These are phyloP conservation scores for Itoplectis maculator DNA, from an alignment of 2,888 invertebrate genomes.

Conservation along the genomic window DNA sequence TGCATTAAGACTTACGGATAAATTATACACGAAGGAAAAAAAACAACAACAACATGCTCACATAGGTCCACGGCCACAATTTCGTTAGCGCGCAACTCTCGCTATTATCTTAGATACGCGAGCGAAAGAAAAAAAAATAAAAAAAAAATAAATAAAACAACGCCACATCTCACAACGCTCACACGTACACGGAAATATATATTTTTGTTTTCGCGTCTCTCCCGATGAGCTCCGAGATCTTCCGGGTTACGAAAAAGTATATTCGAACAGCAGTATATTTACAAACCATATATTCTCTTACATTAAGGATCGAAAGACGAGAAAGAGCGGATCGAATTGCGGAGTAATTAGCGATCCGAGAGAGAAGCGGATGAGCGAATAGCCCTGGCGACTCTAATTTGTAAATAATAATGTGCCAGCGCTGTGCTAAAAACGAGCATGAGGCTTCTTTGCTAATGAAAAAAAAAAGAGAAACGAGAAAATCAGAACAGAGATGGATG, in stretches of 20 bases:
- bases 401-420: conserved; percentile 67
- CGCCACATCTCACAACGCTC: conserved; percentile 29
- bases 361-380: conserved; percentile 16
- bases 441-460: conserved; percentile 50
- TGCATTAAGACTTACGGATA: conserved; percentile 33
- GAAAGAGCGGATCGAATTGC: conserved; percentile 23
- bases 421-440: conserved; percentile 42
- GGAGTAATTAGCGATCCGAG: conserved; percentile 35
- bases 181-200: conserved; percentile 53
- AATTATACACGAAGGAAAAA: not conserved
- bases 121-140: conserved; percentile 23
- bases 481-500: not conserved
- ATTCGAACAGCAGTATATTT: conserved; percentile 45
- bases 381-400: conserved; percentile 60
- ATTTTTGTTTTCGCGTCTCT: conserved; percentile 64
- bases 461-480: conserved; percentile 18
- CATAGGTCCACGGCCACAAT: conserved; percentile 14
- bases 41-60: too few relatives aligned
- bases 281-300: conserved; percentile 63
- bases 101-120: conserved; percentile 48
- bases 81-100: conserved; percentile 53
- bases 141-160: conserved; percentile 8
- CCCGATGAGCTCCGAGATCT: conserved; percentile 62
- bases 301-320: conserved; percentile 32
- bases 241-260: conserved; percentile 58